Percentiles rank a stretch among this genome's conserved stretches.
Conservation (phyloP, 1,140 invertebrate species). For the Alviniconcha marisindica region DNA sequence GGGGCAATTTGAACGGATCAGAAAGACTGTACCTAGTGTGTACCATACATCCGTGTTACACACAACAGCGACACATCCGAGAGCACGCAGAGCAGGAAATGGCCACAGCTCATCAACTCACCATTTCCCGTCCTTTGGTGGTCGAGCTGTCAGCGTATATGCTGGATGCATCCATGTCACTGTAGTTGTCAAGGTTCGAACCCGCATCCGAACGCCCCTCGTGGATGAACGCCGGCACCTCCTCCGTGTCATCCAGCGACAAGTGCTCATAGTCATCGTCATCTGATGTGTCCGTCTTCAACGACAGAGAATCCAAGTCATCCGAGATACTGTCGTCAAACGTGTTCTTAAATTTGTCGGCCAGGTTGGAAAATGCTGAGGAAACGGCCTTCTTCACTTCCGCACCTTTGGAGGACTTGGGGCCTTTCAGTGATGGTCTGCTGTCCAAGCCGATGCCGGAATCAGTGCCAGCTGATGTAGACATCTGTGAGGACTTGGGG, state of each 20-base stretch:
- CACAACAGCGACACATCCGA: too few species aligned
- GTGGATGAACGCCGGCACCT: conserved; percentile 67
- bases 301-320: conserved; percentile 73
- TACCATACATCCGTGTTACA: too few species aligned
- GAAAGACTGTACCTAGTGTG: too few species aligned
- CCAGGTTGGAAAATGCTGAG: conserved; percentile 65
- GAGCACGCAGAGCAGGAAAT: too few species aligned
- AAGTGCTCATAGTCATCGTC: conserved; percentile 77
- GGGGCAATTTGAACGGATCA: too few species aligned
- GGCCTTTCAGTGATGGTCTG: conserved; percentile 34
- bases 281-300: conserved; percentile 76
- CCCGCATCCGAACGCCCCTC: conserved; percentile 59
- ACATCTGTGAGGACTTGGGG: conserved; percentile 37
- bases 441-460: conserved; percentile 50
- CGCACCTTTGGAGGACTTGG: conserved; percentile 34
- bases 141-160: conserved; percentile 66
- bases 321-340: conserved; percentile 61
- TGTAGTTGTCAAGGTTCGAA: conserved; percentile 85
- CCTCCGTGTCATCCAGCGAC: conserved; percentile 68
- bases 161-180: conserved; percentile 88
- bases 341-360: conserved; percentile 66
- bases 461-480: conserved; percentile 46
- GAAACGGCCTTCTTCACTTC: conserved; percentile 67
- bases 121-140: conserved; percentile 64
- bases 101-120: conserved; percentile 48